Base-by-base conservation (phyloP, 2,888 invertebrate species). In the Erebia aethiops region DNA sequence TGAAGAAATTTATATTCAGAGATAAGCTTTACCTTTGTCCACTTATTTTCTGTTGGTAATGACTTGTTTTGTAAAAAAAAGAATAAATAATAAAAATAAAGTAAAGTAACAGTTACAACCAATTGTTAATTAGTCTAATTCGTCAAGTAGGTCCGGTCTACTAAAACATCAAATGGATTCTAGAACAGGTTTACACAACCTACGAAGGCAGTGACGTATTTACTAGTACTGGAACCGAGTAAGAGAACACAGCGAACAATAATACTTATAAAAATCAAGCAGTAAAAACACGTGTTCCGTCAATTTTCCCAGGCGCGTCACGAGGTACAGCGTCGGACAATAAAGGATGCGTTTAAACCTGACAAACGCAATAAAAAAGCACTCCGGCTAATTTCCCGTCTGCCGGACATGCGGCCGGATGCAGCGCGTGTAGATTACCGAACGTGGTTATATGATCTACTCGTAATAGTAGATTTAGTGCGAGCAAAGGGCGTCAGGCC, bases 321-420 rank as follows among this genome's bases (percentile, higher is more conserved):
- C 69, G 73, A 73, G 73, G 43, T 26, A 58, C 62, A 63, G 66
- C 49, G n/a, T n/a, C n/a, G 80, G 84, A 84, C 84, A 52, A 52
- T 64, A 51, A 58, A 58, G 21, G 41, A 7, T 83, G 83, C 80
- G 82, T 84, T 85, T 83, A 79, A 84, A 80, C 80, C 77, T 78
- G 80, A 85, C 85, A 81, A 86, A 87, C 81, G 84, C 84, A 89
- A 89, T 89, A 88, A 89, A 86, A 88, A 87, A 85, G 83, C 89
- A 88, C 87, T 87, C 87, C 80, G 80, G 82, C 80, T 91, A 88
- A 89, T 88, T 87, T 86, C 82, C 83, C 81, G 79, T 80, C 79
- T 79, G 78, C 76, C 77, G 77, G 78, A 78, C 80, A 80, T 76
- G 77, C 77, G 73, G 74, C 76, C 74, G 79, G 79, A 80, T 82